A percentile compares a stretch with the other conserved stretches of the same genome.
Evolutionary conservation across 2,113 vertebrate genomes (phyloP).

Genomic region (Tautogolabrus adspersus): DNA sequence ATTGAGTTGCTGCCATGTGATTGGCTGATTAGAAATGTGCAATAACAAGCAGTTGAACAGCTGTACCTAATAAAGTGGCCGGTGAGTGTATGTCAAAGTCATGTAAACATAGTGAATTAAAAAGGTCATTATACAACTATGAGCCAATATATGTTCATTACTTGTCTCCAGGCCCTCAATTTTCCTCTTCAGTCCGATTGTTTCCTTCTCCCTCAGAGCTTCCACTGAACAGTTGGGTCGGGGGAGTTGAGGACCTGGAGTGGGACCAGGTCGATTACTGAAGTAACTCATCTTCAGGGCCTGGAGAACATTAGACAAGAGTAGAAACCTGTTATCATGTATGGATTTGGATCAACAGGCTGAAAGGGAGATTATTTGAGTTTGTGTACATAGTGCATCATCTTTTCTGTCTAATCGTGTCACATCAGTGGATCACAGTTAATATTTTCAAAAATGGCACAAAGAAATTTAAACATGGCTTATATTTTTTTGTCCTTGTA

Average conservation of each 20-base stretch:
- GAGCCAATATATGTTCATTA: slow-evolving; percentile 51
- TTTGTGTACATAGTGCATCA: too few species aligned
- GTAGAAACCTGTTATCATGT: background rate
- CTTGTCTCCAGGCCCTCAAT: slow-evolving; percentile 86
- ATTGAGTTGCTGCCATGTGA: too few species aligned
- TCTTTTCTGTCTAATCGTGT: too few species aligned
- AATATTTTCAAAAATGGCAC: too few species aligned
- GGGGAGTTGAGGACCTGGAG: slow-evolving; percentile 91
- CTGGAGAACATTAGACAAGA: slow-evolving; percentile 73
- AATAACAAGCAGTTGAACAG: too few species aligned
- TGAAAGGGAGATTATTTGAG: too few species aligned
- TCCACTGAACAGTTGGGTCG: slow-evolving; percentile 91
- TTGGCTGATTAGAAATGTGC: too few species aligned
- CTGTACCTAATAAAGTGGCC: too few species aligned
- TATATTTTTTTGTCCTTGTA: too few species aligned
- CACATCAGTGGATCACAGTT: too few species aligned
- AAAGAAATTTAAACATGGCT: too few species aligned
- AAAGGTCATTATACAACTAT: background rate
- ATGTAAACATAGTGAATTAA: background rate
- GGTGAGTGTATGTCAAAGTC: slow-evolving; percentile 1
- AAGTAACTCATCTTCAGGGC: slow-evolving; percentile 95
- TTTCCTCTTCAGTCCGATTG: slow-evolving; percentile 89
- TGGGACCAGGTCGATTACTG: slow-evolving; percentile 93
- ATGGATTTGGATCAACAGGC: too few species aligned
- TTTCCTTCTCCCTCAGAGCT: slow-evolving; percentile 90